Base-by-base conservation (phyloP, 2,888 invertebrate species). In the Acheta domesticus region DNA sequence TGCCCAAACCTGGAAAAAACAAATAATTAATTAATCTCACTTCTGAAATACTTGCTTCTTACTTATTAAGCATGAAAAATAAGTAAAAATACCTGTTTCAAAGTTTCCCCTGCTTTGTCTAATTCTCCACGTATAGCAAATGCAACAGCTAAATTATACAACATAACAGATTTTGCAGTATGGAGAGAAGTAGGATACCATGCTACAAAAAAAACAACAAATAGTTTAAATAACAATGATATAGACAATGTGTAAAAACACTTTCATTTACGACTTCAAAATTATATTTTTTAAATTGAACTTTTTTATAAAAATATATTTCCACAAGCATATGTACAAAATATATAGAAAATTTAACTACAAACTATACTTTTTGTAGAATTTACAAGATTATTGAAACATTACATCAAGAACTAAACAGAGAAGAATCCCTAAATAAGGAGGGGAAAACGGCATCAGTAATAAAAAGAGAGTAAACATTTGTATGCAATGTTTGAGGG, bases 141-240 rank as follows among this genome's bases (percentile, higher is more conserved):
- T 12, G 92, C 92, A 2, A 94, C 93, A 11, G 94, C 93, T 82
- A 94, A 88, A 87, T 95, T 95, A 84, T 95, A 95, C 82, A 92
- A 91, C 84, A 94, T 89, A 48, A 94, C 90, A n/a, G 92, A 91
- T 83, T 91, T 90, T 0, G 92, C 93, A 20, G 91, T 92, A 49
- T 89, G 87, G 74, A 92, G 84, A 74, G 91, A 92, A 82, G 88
- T 86, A 1, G 93, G 93, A 83, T 89, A 90, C 92, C 93, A 92
- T 84, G 89, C 89, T 89, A n/a, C n/a, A n/a, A 83, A 74, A 85
- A 84, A 82, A 80, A 81, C 36, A 36, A 36, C n/a, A 36, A 36
- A 36, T 36, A 36, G 36, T 36, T 36, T 36, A 36, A 36, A 36
- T 5, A 36, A 36, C 36, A 36, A 36, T 36, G 36, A 8, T 36